Conservation (phyloP, 2,113 vertebrate species). For the Physeter macrocephalus region DNA sequence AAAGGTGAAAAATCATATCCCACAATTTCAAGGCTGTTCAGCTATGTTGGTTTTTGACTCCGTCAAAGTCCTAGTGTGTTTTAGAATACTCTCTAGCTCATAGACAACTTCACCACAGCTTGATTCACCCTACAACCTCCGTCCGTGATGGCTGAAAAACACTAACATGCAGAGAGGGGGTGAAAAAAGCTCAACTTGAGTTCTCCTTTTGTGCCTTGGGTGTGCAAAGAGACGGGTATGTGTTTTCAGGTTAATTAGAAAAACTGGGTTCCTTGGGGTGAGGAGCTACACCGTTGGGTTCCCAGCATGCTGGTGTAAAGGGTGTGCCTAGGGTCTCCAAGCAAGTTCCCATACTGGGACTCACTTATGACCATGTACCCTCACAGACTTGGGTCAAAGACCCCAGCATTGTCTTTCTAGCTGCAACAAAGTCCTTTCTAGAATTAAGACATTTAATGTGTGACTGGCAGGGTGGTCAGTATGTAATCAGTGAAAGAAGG, state of each 20-base stretch:
- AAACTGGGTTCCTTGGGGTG: background rate
- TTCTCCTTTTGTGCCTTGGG: too few species aligned
- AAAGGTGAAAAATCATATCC: background rate
- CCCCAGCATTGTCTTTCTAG: background rate
- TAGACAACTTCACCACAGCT: background rate
- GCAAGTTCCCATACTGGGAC: background rate
- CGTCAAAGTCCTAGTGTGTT: background rate
- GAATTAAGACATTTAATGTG: background rate
- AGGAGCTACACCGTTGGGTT: background rate
- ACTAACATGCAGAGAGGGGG: rapidly evolving
- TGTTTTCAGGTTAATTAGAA: background rate
- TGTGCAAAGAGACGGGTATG: background rate
- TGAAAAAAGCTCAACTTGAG: background rate
- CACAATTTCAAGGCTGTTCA: background rate
- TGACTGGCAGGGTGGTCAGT: background rate
- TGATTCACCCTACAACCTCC: background rate
- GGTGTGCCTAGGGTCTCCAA: background rate
- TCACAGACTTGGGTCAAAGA: background rate
- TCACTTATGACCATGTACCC: background rate
- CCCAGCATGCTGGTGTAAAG: background rate
- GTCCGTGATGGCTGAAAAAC: background rate
- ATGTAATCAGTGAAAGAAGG: background rate
- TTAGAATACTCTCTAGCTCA: background rate
- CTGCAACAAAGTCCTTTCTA: background rate
- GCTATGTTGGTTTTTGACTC: background rate